phyloP scores from a whole-genome alignment of 2,888 invertebrate species.

The Coremacera marginata region DNA sequence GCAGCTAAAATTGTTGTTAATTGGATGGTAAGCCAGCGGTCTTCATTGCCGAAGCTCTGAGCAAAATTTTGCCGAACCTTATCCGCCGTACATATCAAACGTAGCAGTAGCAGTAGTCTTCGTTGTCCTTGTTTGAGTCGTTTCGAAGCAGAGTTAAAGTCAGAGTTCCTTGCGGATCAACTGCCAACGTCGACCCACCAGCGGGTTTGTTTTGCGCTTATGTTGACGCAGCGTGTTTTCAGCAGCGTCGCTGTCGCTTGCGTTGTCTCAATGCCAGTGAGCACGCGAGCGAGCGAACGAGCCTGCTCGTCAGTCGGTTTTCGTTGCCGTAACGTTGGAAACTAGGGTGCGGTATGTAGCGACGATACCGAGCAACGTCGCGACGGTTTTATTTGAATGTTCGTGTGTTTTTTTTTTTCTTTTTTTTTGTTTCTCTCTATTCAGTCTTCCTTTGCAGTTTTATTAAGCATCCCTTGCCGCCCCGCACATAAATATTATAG shows the following conservation, averaged over 20 bases:
- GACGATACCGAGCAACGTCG: constrained; percentile 19
- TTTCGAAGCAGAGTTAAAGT: not conserved
- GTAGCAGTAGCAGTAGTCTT: not conserved
- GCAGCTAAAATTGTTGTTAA: constrained; percentile 18
- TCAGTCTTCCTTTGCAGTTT: not conserved
- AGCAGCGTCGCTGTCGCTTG: not conserved
- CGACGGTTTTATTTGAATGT: constrained; percentile 9
- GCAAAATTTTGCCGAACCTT: not conserved
- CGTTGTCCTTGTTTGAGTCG: not conserved
- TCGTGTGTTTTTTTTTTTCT: not conserved
- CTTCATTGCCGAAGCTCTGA: not conserved
- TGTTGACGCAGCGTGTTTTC: not conserved
- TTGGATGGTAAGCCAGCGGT: constrained; percentile 18
- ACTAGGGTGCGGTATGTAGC: constrained; percentile 59
- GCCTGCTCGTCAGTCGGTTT: not conserved
- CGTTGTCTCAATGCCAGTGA: not conserved
- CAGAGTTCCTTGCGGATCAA: constrained; percentile 22
- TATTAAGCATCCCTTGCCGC: not conserved
- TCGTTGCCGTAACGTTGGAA: constrained; percentile 56
- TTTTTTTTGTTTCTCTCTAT: constrained; percentile 2
- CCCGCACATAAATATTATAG: constrained; percentile 18
- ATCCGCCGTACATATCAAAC: not conserved
- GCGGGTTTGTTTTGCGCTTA: not conserved
- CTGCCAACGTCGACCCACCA: constrained; percentile 13
- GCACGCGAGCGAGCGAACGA: not conserved